Base-by-base conservation (phyloP, 2,797 vertebrate genomes). In the Halcyon chelicuti region DNA sequence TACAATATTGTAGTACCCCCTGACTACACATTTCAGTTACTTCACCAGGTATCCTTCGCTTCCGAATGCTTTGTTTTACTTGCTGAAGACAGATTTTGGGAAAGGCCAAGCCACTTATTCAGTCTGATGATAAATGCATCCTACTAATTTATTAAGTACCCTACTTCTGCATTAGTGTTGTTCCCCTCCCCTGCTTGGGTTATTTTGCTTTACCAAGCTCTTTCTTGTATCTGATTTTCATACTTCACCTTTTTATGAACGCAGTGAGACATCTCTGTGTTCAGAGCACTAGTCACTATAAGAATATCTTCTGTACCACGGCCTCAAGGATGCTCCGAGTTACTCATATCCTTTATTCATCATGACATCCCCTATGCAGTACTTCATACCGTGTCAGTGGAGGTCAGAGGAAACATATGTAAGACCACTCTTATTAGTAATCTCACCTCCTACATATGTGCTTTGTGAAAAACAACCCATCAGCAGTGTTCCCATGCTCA, bases 381-480 rank as follows among this genome's bases (percentile, higher is more conserved):
- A 31, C 49, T 77, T 80, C 49, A 62, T 18, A 68, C 15, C 37
- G 33, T 2, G 3, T 6, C 61, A 88, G 28, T 9, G 19, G 88
- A 83, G 51, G 70, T 49, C 72, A 68, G 61, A 81, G 68, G 12
- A 84, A 66, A 47, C 35, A 46, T 0, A 44, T 2, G 1, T 4
- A 47, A 85, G 20, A 33, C 20, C 22, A 23, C 19, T 77, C 44
- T 49, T 29, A 12, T 9, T 16, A 68, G 42, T 26, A 61, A 70
- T 31, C 26, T 54, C 83, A 67, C 44, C 42, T 70, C 63, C 72
- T 68, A 22, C 14, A 14, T 8, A 55, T 0, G 0, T 7, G 33
- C 7, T 28, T 23, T 31, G 23, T 44, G 58, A 95, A 70, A 75
- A 93, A 29, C 29, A 52, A 60, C 14, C 29, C 47, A 52, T 21